These are phyloP conservation scores for Brachionus calyciflorus DNA, from an alignment of 1,140 invertebrate genomes.

Conservation along the genomic window DNA sequence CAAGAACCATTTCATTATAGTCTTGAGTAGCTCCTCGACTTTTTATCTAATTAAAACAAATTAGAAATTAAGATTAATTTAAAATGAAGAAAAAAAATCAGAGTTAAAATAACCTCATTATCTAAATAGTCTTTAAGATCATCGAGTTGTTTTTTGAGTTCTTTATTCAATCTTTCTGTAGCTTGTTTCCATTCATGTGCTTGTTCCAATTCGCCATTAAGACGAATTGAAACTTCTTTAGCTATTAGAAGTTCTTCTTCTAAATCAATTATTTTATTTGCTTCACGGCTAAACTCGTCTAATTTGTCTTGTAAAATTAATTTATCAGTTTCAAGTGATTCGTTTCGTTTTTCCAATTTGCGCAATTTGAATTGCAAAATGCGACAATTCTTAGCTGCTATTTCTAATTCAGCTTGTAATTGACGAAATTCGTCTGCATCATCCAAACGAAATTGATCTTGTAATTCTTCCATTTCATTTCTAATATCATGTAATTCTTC, in stretches of 20 bases:
- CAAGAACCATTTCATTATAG: slow-evolving; percentile 27
- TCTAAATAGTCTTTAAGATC: slow-evolving; percentile 38
- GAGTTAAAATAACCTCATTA: slow-evolving; percentile 3
- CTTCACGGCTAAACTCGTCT: slow-evolving; percentile 42
- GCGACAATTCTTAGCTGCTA: slow-evolving; percentile 85
- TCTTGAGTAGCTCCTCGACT: slow-evolving; percentile 25
- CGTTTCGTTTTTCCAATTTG: slow-evolving; percentile 85
- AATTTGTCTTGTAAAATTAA: slow-evolving; percentile 30
- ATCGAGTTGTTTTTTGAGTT: slow-evolving; percentile 40
- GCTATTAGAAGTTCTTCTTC: slow-evolving; percentile 47
- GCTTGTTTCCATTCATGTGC: slow-evolving; percentile 8
- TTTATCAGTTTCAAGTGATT: slow-evolving; percentile 80
- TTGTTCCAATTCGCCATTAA: slow-evolving; percentile 44
- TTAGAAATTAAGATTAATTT: neutral
- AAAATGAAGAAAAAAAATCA: too few relatives aligned
- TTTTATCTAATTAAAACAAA: slow-evolving; percentile 32
- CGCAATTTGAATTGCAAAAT: slow-evolving; percentile 96
- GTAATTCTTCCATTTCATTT: slow-evolving; percentile 95
- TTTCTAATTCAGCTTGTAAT: slow-evolving; percentile 59
- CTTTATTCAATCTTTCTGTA: slow-evolving; percentile 40
- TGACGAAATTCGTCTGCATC: slow-evolving; percentile 95
- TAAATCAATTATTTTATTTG: slow-evolving; percentile 32
- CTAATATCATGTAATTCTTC: slow-evolving; percentile 45
- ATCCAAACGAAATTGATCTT: slow-evolving; percentile 89
- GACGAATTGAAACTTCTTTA: slow-evolving; percentile 46